phyloP scores from a whole-genome alignment of 2,113 vertebrate species.

The Halcyon malimbica region DNA sequence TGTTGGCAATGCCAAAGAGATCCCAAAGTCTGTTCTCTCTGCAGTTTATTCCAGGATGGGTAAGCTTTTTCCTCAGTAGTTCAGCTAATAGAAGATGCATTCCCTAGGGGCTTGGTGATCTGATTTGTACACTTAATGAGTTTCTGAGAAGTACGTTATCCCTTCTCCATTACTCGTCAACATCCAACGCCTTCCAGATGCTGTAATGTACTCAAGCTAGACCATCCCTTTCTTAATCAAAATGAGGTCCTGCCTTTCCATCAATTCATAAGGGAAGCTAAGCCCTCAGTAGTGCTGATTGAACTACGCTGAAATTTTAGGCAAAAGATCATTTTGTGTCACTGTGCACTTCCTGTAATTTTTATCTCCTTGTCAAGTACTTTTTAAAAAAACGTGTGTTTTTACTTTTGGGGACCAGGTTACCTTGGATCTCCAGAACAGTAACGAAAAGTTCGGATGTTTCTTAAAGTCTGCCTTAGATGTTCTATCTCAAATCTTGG shows the following conservation, averaged over 20 bases:
- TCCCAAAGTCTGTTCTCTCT: background rate
- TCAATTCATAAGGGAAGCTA: background rate
- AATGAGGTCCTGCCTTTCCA: background rate
- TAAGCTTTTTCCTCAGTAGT: background rate
- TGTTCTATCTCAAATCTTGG: constrained; percentile 93
- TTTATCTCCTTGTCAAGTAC: background rate
- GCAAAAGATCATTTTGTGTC: background rate
- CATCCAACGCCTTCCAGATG: background rate
- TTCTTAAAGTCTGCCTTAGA: constrained; percentile 90
- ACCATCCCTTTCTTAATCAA: background rate
- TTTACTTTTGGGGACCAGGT: constrained; percentile 76
- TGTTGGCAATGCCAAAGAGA: rapidly evolving
- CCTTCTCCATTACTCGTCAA: background rate
- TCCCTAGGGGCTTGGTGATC: background rate
- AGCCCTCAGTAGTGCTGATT: background rate
- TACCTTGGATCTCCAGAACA: constrained; percentile 93
- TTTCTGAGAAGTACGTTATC: background rate
- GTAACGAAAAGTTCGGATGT: constrained; percentile 92
- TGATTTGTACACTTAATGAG: background rate
- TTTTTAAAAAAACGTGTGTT: background rate
- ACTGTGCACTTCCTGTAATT: background rate
- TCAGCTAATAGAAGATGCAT: background rate
- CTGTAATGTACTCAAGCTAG: background rate
- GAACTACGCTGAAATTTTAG: background rate
- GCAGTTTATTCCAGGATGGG: background rate